Percentiles rank a stretch among this genome's conserved stretches.
Conservation (phyloP, 2,888 invertebrate genomes). For the Oscheius onirici region DNA sequence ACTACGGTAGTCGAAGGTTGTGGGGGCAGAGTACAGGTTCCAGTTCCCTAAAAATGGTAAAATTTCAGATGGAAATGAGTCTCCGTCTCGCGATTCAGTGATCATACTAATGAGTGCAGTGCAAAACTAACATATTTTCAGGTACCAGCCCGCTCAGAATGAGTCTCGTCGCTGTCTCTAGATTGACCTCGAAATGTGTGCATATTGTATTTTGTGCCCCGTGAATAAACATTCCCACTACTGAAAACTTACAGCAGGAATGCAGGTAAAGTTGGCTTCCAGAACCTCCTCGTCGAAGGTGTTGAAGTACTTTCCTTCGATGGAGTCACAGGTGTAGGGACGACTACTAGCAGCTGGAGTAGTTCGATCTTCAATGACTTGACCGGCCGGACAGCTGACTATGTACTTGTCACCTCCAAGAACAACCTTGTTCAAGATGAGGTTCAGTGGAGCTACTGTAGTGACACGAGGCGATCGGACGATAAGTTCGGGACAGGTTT, state of each 20-base stretch:
- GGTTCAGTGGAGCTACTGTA: background rate
- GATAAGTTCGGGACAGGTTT: background rate
- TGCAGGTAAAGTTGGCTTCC: background rate
- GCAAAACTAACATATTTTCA: no score
- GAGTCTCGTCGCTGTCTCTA: no score
- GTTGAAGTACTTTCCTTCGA: background rate
- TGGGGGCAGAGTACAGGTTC: background rate
- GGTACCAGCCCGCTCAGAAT: no score
- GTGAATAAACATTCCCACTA: background rate
- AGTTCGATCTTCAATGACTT: background rate
- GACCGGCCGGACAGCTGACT: background rate
- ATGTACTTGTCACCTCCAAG: constrained; percentile 3
- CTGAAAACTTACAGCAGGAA: background rate
- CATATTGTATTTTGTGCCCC: no score
- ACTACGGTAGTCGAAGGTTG: background rate
- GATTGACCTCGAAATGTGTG: no score
- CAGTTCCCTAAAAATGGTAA: background rate
- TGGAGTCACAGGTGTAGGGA: background rate
- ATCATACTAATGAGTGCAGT: no score
- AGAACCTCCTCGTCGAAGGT: background rate
- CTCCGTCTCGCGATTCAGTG: no score
- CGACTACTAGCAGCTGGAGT: background rate
- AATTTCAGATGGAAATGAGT: no score
- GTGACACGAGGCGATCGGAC: background rate
- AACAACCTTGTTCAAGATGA: background rate